Evolutionary conservation across 2,113 vertebrate species (phyloP).

Genomic region (Nicator chloris): DNA sequence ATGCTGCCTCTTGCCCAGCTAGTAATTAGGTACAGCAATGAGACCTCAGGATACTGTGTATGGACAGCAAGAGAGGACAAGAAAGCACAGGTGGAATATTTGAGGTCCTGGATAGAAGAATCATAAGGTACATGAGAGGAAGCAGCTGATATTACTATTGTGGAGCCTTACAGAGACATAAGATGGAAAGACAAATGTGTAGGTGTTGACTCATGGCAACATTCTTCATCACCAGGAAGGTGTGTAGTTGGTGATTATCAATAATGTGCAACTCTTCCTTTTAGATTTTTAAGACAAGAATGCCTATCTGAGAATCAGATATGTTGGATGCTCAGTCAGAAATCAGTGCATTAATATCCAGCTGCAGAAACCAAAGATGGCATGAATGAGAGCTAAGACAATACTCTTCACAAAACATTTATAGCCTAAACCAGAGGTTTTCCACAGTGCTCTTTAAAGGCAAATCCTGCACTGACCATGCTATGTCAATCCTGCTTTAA

Average conservation of each 20-base stretch:
- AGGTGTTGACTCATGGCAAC: background rate
- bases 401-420: background rate
- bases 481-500: background rate
- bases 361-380: background rate
- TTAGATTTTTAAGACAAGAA: background rate
- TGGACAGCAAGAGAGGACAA: slow-evolving; percentile 39
- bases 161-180: background rate
- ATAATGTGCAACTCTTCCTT: background rate
- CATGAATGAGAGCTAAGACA: background rate
- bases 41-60: slow-evolving; percentile 5
- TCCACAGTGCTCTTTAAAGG: background rate
- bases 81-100: slow-evolving; percentile 20
- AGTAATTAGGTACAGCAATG: slow-evolving; percentile 13
- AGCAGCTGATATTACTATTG: background rate
- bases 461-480: background rate
- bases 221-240: background rate
- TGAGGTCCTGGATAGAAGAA: slow-evolving; percentile 12
- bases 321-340: background rate
- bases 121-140: background rate
- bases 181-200: background rate
- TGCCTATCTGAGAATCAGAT: background rate
- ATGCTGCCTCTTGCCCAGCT: slow-evolving; percentile 37
- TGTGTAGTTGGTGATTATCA: background rate
- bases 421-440: background rate
- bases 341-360: background rate